Conservation (phyloP, 2,888 invertebrate species). For the Euzophera pinguis region DNA sequence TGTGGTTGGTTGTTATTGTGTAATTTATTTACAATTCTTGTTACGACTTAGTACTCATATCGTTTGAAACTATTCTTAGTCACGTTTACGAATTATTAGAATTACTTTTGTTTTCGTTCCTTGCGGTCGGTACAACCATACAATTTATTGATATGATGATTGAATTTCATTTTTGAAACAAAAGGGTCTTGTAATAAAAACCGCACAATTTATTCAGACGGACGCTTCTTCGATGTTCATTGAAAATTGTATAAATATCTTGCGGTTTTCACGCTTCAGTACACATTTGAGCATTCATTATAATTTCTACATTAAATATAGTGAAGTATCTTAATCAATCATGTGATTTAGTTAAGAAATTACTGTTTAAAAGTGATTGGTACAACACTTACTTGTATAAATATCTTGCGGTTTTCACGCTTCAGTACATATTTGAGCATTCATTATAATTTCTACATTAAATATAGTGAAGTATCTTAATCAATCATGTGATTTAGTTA, state of each 20-base stretch:
- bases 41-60: background rate
- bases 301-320: too few species aligned
- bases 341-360: too few species aligned
- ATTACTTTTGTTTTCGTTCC: background rate
- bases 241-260: constrained; percentile 23
- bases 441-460: too few species aligned
- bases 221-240: constrained; percentile 24
- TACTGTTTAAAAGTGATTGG: too few species aligned
- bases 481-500: too few species aligned
- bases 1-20: constrained; percentile 40
- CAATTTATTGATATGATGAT: background rate
- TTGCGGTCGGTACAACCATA: background rate
- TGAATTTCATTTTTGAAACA: constrained; percentile 5
- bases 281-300: too few species aligned
- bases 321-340: too few species aligned
- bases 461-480: too few species aligned
- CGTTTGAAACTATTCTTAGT: too few species aligned
- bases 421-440: background rate
- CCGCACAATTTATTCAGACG: constrained; percentile 15
- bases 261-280: constrained; percentile 29
- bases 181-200: background rate
- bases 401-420: constrained; percentile 31
- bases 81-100: too few species aligned
- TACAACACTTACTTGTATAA: too few species aligned
- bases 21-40: constrained; percentile 6